Base-by-base conservation (phyloP, 1,140 invertebrate genomes). In the Lordiphosa stackelbergi region DNA sequence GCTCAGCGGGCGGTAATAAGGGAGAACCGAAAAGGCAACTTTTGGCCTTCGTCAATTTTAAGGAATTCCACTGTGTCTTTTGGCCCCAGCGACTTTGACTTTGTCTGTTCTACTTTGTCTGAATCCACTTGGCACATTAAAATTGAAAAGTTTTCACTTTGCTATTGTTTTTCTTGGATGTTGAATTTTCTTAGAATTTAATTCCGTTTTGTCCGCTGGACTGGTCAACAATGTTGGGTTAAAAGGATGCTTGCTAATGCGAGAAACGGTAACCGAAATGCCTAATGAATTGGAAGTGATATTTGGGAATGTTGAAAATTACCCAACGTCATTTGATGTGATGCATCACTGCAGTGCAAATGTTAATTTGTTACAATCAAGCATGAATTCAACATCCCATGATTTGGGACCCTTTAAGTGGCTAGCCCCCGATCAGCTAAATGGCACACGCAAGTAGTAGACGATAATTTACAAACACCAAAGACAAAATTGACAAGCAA, bases 211-310 rank as follows among this genome's bases (percentile, higher is more conserved):
- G 28, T 40, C 38, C 13, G 35, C 35, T 24, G 48, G 57, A 43
- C 34, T 16, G 28, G 48, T 51, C 9, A 49, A 43, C 37, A 60
- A 43, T 66, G 47, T 6, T 36, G 56, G 57, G 56, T 55, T 61
- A 48, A 66, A 66, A 61, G 51, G 53, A 51, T 54, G 51, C 28
- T 31, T 12, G 22, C 41, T 28, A 46, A 37, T 54, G 31, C 13
- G 24, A 19, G 7, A 34, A 53, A 53, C 51, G 59, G 48, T 36
- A 70, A 28, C 31, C 31, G 31, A 61, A 60, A 51, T 68, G 64
- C 48, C 57, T 58, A 70, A 70, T 70, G 68, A 70, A 70, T 68
- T 70, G 68, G 46, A 70, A 70, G 53, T 41, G 59, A 54, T 47
- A 52, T 16, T 54, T 54, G 34, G 45, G 59, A 46, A 70, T 63